A percentile compares a stretch with the other conserved stretches of the same genome.
Evolutionary conservation across 2,888 invertebrate genomes (phyloP).

Genomic region (Tachina grossa): DNA sequence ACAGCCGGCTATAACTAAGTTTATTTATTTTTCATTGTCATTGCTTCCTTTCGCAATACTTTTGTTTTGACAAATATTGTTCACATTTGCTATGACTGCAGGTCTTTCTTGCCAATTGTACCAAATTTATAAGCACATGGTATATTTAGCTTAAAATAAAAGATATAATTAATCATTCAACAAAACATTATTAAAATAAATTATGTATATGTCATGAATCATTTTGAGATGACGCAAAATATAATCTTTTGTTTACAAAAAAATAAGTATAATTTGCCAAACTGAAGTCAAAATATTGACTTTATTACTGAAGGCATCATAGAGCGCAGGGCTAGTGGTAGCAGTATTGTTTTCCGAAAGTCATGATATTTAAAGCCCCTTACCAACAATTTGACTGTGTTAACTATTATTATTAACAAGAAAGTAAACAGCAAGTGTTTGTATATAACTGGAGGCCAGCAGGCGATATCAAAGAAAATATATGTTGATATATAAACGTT

Average conservation of each 20-base stretch:
- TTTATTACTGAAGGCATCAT: background rate
- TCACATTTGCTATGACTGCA: background rate
- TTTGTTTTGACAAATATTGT: background rate
- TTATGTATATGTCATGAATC: conserved; percentile 32
- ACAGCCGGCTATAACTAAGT: too few species aligned
- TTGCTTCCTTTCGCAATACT: background rate
- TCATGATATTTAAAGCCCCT: background rate
- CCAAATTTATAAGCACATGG: background rate
- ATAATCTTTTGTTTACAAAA: background rate
- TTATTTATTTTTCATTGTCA: background rate
- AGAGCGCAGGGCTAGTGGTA: background rate
- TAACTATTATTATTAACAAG: conserved; percentile 26
- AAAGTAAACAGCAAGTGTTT: conserved; percentile 32
- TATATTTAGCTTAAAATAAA: background rate
- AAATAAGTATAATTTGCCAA: conserved; percentile 8
- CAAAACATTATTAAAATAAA: conserved; percentile 42
- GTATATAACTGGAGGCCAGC: conserved; percentile 13
- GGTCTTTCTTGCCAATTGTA: background rate
- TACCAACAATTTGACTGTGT: conserved; percentile 21
- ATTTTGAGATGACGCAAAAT: background rate
- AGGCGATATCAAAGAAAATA: background rate
- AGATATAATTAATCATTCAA: conserved; percentile 31
- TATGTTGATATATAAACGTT: background rate
- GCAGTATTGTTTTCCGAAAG: background rate
- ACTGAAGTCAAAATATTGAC: conserved; percentile 7